phyloP scores from a whole-genome alignment of 2,797 vertebrate genomes.

The Benthosema pterotum region DNA sequence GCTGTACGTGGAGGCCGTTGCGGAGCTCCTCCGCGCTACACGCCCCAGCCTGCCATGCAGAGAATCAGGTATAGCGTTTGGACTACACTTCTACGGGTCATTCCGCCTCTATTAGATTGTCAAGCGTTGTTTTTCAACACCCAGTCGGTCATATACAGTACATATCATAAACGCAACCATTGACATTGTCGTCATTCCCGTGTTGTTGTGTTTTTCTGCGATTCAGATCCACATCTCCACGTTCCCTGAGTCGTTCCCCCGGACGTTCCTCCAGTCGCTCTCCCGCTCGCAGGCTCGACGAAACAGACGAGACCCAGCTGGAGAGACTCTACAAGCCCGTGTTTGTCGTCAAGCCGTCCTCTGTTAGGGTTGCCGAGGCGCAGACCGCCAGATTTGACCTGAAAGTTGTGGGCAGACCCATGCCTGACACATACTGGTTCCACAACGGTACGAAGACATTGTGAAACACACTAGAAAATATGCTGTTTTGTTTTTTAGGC shows the following conservation, averaged over 20 bases:
- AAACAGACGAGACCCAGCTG: slow-evolving; percentile 92
- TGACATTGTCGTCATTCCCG: not conserved
- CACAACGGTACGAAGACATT: slow-evolving; percentile 85
- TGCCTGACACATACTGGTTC: slow-evolving; percentile 98
- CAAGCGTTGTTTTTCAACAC: no score
- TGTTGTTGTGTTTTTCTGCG: no score
- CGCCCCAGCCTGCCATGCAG: slow-evolving; percentile 88
- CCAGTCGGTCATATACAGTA: not conserved
- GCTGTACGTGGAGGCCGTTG: slow-evolving; percentile 90
- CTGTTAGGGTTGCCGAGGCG: slow-evolving; percentile 93
- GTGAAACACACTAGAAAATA: no score
- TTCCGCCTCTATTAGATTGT: no score
- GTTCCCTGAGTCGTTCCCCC: slow-evolving; percentile 88
- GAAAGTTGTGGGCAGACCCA: slow-evolving; percentile 97
- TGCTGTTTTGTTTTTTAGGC: no score
- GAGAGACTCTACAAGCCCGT: slow-evolving; percentile 97
- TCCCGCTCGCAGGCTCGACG: slow-evolving; percentile 93
- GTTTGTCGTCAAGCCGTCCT: slow-evolving; percentile 94
- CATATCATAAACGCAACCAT: not conserved
- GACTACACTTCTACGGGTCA: no score
- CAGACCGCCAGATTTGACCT: slow-evolving; percentile 98
- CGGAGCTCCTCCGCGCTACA: slow-evolving; percentile 82
- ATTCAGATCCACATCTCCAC: slow-evolving; percentile 91
- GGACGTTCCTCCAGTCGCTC: slow-evolving; percentile 87
- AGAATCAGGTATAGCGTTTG: slow-evolving; percentile 87